These are phyloP conservation scores for Drosophila mercatorum DNA, from an alignment of 2,888 invertebrate genomes.

Conservation along the genomic window DNA sequence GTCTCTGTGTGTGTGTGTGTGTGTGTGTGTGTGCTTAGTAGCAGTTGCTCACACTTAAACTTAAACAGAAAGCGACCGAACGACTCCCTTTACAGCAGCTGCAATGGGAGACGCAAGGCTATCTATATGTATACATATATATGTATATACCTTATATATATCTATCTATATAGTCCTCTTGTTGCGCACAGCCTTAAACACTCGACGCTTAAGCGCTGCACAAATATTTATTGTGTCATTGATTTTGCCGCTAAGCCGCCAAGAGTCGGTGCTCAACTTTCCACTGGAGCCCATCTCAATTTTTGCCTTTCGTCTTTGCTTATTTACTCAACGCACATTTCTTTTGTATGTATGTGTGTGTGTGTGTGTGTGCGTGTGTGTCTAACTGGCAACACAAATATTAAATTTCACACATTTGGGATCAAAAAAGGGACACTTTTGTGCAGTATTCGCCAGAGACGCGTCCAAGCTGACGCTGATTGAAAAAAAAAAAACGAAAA, in stretches of 20 bases:
- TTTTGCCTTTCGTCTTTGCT: slow-evolving; percentile 35
- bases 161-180: slow-evolving; percentile 46
- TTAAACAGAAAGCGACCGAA: slow-evolving; percentile 20
- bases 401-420: slow-evolving; percentile 66
- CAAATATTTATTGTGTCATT: slow-evolving; percentile 81
- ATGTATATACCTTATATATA: slow-evolving; percentile 10
- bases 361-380: slow-evolving; percentile 15
- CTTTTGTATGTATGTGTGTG: slow-evolving; percentile 22
- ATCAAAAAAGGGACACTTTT: slow-evolving; percentile 41
- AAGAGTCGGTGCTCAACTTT: slow-evolving; percentile 60
- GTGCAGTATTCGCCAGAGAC: slow-evolving; percentile 35
- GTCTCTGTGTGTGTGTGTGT: slow-evolving; percentile 30
- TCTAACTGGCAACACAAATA: slow-evolving; percentile 64
- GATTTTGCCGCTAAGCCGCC: slow-evolving; percentile 79
- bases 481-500: slow-evolving; percentile 44
- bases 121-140: background rate
- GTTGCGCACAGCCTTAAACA: slow-evolving; percentile 67
- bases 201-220: slow-evolving; percentile 71
- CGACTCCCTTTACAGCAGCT: slow-evolving; percentile 29
- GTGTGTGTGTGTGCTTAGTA: slow-evolving; percentile 46
- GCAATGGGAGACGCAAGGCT: slow-evolving; percentile 19
- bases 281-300: slow-evolving; percentile 28
- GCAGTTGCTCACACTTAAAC: slow-evolving; percentile 51
- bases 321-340: slow-evolving; percentile 52
- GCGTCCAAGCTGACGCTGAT: slow-evolving; percentile 46